Percentiles rank a stretch among this genome's conserved stretches.
Conservation (phyloP, 2,113 vertebrate genomes). For the Heloderma charlesbogerti region DNA sequence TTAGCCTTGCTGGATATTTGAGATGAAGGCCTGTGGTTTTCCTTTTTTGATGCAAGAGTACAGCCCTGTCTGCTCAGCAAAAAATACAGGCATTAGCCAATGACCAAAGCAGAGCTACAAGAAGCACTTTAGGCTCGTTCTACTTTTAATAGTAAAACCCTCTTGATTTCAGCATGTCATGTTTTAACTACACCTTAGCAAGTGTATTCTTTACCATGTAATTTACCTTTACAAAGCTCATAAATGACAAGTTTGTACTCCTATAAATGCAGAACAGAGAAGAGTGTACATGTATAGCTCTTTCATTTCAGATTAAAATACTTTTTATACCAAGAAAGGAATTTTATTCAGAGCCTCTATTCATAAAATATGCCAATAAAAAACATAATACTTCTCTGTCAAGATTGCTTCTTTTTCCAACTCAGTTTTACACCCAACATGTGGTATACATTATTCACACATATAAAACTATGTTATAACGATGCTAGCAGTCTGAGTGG, state of each 20-base stretch:
- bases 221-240: constrained; percentile 13
- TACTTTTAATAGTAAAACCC: neutral
- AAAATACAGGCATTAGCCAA: neutral
- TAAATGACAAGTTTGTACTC: constrained; percentile 13
- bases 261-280: constrained; percentile 34
- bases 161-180: neutral
- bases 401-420: constrained; percentile 45
- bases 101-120: neutral
- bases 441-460: constrained; percentile 49
- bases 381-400: constrained; percentile 23
- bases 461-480: constrained; percentile 44
- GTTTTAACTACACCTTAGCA: constrained; percentile 1
- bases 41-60: neutral
- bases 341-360: constrained; percentile 43
- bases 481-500: constrained; percentile 18
- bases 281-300: constrained; percentile 1
- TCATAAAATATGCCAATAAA: constrained; percentile 51
- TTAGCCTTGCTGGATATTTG: neutral
- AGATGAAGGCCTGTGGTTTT: neutral
- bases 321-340: constrained; percentile 35
- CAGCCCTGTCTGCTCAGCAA: neutral
- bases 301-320: constrained; percentile 44
- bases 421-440: constrained; percentile 32
- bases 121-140: neutral
- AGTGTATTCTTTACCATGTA: neutral